phyloP scores from a whole-genome alignment of 2,113 vertebrate species.

The Xyliphius kryptos region DNA sequence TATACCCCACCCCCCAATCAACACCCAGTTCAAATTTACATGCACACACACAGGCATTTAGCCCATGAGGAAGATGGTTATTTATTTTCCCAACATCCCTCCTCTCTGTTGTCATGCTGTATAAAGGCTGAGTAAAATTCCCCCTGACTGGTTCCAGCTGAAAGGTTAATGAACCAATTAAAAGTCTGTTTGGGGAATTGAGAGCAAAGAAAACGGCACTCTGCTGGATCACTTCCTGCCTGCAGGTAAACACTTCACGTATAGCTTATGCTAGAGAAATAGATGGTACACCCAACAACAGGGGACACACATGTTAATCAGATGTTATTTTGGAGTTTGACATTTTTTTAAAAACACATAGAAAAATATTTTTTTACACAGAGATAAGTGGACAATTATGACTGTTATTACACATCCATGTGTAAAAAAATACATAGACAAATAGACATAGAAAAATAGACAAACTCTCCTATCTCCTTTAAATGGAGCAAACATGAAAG shows the following conservation, averaged over 20 bases:
- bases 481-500: too few species aligned
- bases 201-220: conserved; percentile 21
- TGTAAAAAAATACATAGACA: too few species aligned
- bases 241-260: conserved; percentile 4
- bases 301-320: not conserved
- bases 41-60: conserved; percentile 11
- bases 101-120: conserved; percentile 14
- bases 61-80: conserved; percentile 6
- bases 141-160: conserved; percentile 49
- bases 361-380: too few species aligned
- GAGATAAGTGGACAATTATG: too few species aligned
- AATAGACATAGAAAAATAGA: too few species aligned
- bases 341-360: not conserved
- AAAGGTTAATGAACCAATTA: conserved; percentile 57
- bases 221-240: not conserved
- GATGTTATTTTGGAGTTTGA: not conserved
- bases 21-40: not conserved
- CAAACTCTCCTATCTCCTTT: too few species aligned
- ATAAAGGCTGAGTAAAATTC: conserved; percentile 38
- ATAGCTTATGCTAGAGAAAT: not conserved
- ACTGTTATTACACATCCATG: too few species aligned
- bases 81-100: conserved; percentile 39
- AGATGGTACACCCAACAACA: too few species aligned
- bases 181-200: conserved; percentile 36
- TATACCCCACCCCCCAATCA: not conserved